phyloP scores from a whole-genome alignment of 2,888 invertebrate genomes.

The Apamea sordens region DNA sequence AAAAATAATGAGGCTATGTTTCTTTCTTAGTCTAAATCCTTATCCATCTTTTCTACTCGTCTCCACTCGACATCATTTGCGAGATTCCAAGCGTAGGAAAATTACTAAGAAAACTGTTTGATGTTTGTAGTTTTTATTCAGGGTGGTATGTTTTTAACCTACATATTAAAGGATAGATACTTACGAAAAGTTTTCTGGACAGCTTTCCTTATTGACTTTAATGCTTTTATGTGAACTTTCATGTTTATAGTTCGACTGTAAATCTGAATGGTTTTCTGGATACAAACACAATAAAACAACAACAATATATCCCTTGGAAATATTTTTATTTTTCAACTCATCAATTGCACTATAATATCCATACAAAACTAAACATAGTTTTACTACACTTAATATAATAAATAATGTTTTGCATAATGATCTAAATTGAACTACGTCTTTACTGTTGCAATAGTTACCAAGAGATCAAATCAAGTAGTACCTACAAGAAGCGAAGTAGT shows the following conservation, averaged over 20 bases:
- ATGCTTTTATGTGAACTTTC: background rate
- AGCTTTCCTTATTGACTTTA: background rate
- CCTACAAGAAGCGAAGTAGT: slow-evolving; percentile 77
- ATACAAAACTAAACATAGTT: slow-evolving; percentile 87
- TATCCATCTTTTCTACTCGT: background rate
- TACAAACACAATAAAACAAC: slow-evolving; percentile 66
- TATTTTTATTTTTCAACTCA: slow-evolving; percentile 88
- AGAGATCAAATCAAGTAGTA: slow-evolving; percentile 66
- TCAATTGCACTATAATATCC: slow-evolving; percentile 87
- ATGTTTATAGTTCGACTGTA: background rate
- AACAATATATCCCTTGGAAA: slow-evolving; percentile 76
- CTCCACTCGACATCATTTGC: slow-evolving; percentile 11
- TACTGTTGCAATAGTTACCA: slow-evolving; percentile 67
- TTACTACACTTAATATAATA: slow-evolving; percentile 82
- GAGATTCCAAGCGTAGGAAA: background rate
- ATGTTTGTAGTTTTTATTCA: background rate
- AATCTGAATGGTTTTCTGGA: background rate
- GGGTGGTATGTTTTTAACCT: background rate
- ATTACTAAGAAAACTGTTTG: background rate
- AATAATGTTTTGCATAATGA: slow-evolving; percentile 76
- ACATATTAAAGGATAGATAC: background rate
- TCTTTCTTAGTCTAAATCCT: background rate
- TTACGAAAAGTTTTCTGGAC: background rate
- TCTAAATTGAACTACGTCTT: slow-evolving; percentile 66
- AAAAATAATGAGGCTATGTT: slow-evolving; percentile 30